Base-by-base conservation (phyloP, 1,140 invertebrate genomes). In the Rhyacophila brunnea region DNA sequence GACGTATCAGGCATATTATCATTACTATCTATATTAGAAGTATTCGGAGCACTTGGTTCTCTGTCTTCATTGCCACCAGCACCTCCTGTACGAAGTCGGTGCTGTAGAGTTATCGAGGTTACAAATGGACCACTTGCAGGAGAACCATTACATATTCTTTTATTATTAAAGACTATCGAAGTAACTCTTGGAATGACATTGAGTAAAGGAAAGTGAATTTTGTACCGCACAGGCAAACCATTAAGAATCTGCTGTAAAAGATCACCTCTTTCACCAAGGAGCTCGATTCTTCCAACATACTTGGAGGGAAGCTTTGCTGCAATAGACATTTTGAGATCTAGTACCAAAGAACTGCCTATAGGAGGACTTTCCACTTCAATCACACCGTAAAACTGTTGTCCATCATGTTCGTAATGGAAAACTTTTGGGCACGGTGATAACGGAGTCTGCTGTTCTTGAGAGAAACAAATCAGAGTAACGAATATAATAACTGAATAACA, bases 341-440 rank as follows among this genome's bases (percentile, higher is more conserved):
- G 17, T 34, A 32, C 20, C 36, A 58, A n/a, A 7, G 36, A 34
- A 1, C 15, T 18, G 6, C 46, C 46, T 9, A 50, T n/a, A 9
- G 14, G 10, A 10, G 47, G 20, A 11, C 35, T 58, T 9, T 10
- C 38, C 11, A 58, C 18, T 14, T 44, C 23, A 7, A 58, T 43
- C 11, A 58, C 13, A 5, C 46, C 55, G 13, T 19, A 50, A 46
- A 36, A 50, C 28, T 50, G 46, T n/a, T 6, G 6, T 20, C 36
- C 44, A 43, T 50, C 46, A n/a, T 32, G 49, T n/a, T 50, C 47
- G 34, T 58, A 58, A 28, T 19, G 19, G 23, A 58, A 58, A 7
- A 58, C 20, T 35, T 17, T 43, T 15, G 55, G 55, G n/a, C 55
- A 58, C 10, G 55, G 55, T n/a, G 55, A 58, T 6, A 32, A 14